These are phyloP conservation scores for Himalopsyche tibetana DNA, from an alignment of 2,888 invertebrate species.

Conservation along the genomic window DNA sequence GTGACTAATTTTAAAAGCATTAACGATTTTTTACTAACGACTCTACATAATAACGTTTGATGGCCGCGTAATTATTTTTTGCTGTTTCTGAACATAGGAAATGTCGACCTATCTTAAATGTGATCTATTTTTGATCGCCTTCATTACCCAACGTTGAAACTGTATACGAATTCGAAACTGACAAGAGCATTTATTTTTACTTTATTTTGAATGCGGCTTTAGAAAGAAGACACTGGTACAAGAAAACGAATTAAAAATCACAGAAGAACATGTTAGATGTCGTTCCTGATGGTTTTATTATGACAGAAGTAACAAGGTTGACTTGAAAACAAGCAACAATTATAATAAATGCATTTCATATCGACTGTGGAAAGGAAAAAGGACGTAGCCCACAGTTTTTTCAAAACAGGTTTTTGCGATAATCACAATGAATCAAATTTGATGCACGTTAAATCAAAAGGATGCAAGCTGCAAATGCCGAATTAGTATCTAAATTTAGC, in stretches of 20 bases:
- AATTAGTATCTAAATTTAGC: too few species aligned
- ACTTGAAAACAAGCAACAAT: too few species aligned
- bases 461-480: too few species aligned
- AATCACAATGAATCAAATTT: too few species aligned
- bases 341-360: too few species aligned
- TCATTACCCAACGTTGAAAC: not conserved
- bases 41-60: conserved; percentile 24
- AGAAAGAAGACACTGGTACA: conserved; percentile 12
- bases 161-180: not conserved
- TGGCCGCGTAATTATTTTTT: conserved; percentile 34
- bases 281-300: not conserved
- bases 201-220: not conserved
- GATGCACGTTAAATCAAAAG: too few species aligned
- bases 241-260: conserved; percentile 12
- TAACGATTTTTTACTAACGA: conserved; percentile 59
- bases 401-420: too few species aligned
- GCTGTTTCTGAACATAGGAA: conserved; percentile 1
- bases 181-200: not conserved
- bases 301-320: too few species aligned
- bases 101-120: conserved; percentile 6
- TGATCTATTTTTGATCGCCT: conserved; percentile 34
- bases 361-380: too few species aligned
- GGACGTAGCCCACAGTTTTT: too few species aligned
- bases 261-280: not conserved
- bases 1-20: conserved; percentile 64